phyloP scores from a whole-genome alignment of 2,113 vertebrate genomes.

The Anseranas semipalmata region DNA sequence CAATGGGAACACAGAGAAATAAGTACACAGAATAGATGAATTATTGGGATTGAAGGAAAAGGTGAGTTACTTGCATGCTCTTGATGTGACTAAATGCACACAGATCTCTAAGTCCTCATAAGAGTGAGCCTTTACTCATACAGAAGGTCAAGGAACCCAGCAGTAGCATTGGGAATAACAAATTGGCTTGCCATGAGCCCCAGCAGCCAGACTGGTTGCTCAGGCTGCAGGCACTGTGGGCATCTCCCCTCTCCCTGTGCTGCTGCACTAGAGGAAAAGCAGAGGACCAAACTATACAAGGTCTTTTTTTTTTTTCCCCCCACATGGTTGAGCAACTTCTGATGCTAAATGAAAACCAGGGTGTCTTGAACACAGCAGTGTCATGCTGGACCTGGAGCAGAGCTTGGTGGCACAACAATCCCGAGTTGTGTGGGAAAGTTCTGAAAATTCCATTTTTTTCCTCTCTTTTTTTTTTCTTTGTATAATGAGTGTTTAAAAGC shows the following conservation, averaged over 20 bases:
- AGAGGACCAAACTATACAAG: background rate
- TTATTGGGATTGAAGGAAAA: background rate
- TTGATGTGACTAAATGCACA: background rate
- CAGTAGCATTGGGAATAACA: background rate
- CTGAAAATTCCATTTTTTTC: background rate
- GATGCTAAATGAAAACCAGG: background rate
- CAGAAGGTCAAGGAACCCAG: background rate
- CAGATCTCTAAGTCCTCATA: background rate
- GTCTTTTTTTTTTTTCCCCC: background rate
- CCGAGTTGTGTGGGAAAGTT: constrained; percentile 13
- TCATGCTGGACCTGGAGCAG: background rate
- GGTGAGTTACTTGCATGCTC: fast-evolving
- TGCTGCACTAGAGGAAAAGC: background rate
- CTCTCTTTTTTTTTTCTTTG: background rate
- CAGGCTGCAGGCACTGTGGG: background rate
- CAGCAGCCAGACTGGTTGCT: background rate
- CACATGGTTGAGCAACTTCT: background rate
- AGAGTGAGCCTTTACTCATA: background rate
- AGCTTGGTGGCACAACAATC: background rate
- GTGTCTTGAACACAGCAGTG: background rate
- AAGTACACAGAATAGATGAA: background rate
- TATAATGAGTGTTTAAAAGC: constrained; percentile 71
- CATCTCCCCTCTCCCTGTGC: background rate
- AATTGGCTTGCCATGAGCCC: background rate
- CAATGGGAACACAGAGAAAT: fast-evolving